Conservation (phyloP, 2,797 vertebrate species). For the Intellagama lesueurii region DNA sequence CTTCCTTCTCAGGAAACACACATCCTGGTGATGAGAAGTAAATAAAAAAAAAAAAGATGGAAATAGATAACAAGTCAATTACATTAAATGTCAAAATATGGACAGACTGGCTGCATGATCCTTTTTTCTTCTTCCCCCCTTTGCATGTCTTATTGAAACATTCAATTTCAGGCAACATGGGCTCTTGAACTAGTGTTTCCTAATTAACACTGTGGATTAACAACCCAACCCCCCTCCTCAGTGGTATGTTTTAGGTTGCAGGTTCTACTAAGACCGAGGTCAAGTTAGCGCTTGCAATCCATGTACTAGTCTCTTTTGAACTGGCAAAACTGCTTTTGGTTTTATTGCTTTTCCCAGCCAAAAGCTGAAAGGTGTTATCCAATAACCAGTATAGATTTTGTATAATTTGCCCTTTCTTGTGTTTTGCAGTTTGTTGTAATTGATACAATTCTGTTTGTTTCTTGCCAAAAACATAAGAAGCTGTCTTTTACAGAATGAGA, state of each 20-base stretch:
- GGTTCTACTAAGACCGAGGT: neutral
- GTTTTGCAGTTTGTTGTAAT: neutral
- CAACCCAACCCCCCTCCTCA: too few relatives aligned
- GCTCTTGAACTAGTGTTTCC: neutral
- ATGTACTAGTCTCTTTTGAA: too few relatives aligned
- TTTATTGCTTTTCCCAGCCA: too few relatives aligned
- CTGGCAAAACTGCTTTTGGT: too few relatives aligned
- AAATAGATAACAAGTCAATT: too few relatives aligned
- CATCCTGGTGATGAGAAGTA: neutral
- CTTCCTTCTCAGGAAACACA: too few relatives aligned
- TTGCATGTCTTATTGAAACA: neutral
- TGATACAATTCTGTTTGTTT: neutral
- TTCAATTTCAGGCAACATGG: neutral
- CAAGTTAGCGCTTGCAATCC: neutral
- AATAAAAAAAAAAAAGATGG: neutral
- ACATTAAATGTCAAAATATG: too few relatives aligned
- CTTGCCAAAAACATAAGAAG: too few relatives aligned
- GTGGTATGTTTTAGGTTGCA: neutral
- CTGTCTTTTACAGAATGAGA: too few relatives aligned
- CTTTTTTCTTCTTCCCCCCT: too few relatives aligned
- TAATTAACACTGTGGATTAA: neutral
- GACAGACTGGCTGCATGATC: too few relatives aligned
- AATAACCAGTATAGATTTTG: neutral
- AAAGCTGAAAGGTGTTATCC: too few relatives aligned
- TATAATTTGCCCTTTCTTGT: neutral